Evolutionary conservation across 1,140 invertebrate species (phyloP), one percentile per base, ranked within the genome.

Genomic region (Achroia grisella): DNA sequence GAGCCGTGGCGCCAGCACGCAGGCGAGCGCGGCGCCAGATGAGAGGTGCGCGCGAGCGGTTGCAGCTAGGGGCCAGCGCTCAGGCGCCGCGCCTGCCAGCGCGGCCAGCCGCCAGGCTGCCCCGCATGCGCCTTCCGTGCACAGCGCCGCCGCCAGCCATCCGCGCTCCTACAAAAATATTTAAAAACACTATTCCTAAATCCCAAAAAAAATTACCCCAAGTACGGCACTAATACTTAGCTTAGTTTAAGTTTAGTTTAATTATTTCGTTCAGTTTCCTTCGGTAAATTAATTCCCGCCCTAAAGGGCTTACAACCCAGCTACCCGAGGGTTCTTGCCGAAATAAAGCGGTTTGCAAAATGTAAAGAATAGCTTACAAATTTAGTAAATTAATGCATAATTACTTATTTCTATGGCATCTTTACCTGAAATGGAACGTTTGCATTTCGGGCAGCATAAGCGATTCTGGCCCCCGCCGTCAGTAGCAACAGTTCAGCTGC

Each of bases 401-500:
- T n/a, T n/a, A n/a, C n/a, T n/a, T n/a, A n/a, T n/a, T n/a, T n/a
- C 17, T 3, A 23, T 23, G 17, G 2, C 17, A 23, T 28, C 27
- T 62, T 77, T 68, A 91, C 90, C 59, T 92, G 88, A 63, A 91
- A 93, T 54, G 94, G 94, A 3, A 93, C 93, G 41, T 92, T 90
- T n/a, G 95, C 95, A 70, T 95, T 94, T 23, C 80, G 65, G 0
- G 76, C 74, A 31, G 93, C 93, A 65, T 94, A 93, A 11, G 94
- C 92, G 48, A 97, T 86, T 70, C 95, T 91, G 1, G 97, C 88
- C 0, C 95, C 95, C 62, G 95, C 94, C 27, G 91, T 78, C 0
- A 97, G 87, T 59, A 97, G 92, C 11, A 94, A 75, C 47, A 97
- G 78, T 86, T 97, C 95, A n/a, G 92, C 94, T 39, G 89, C 87